Conservation (phyloP, 2,113 vertebrate genomes). For the Hypocryptadius cinnamomeus region DNA sequence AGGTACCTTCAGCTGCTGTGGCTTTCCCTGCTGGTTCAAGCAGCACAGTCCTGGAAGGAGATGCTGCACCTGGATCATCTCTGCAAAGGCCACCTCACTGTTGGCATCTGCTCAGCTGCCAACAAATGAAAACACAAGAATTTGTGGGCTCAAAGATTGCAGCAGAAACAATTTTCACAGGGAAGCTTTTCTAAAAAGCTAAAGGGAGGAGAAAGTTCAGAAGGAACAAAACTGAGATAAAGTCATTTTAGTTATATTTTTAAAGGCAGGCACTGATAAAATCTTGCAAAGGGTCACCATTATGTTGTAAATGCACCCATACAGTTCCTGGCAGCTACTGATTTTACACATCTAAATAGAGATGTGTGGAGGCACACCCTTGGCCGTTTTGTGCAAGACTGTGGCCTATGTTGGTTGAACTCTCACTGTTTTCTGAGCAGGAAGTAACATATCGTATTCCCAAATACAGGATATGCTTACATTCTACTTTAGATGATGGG, state of each 20-base stretch:
- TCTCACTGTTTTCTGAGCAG: background rate
- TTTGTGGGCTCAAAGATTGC: background rate
- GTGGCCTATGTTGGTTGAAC: background rate
- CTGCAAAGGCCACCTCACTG: background rate
- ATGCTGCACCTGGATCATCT: background rate
- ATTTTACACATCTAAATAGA: background rate
- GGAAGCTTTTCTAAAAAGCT: background rate
- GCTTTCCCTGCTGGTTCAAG: background rate
- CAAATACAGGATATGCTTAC: background rate
- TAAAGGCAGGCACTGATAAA: background rate
- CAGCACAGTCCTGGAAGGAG: background rate
- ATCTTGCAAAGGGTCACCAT: background rate
- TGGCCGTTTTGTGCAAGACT: background rate
- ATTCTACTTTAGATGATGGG: background rate
- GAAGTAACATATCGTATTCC: background rate
- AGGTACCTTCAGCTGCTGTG: background rate
- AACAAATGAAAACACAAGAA: background rate
- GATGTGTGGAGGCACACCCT: background rate
- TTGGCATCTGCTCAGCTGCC: background rate
- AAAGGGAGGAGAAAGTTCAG: background rate
- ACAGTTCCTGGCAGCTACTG: background rate
- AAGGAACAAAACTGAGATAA: background rate
- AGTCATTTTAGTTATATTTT: background rate
- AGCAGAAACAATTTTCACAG: background rate
- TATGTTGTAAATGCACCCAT: background rate